Conservation (phyloP, 2,113 vertebrate genomes). For the Cisticola juncidis region DNA sequence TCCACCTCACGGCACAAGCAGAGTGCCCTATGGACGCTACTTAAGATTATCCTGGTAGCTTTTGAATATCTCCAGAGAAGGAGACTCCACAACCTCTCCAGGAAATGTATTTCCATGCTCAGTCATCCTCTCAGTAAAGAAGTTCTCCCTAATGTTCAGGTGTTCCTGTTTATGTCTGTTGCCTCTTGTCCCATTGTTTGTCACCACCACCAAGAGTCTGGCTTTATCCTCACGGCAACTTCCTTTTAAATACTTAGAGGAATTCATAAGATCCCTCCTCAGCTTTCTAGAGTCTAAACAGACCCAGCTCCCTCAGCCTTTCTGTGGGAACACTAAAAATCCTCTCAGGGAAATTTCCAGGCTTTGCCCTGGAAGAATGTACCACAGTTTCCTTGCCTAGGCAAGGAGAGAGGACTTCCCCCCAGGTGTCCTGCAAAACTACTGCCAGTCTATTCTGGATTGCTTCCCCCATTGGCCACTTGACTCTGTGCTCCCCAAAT, state of each 20-base stretch:
- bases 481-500: too few relatives aligned
- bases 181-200: not conserved
- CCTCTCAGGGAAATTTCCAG: too few relatives aligned
- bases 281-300: fast-evolving
- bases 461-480: too few relatives aligned
- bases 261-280: not conserved
- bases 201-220: not conserved
- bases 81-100: not conserved
- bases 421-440: too few relatives aligned
- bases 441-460: too few relatives aligned
- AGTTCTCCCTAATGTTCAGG: not conserved
- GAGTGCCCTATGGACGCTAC: fast-evolving
- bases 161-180: not conserved
- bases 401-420: too few relatives aligned
- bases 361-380: too few relatives aligned
- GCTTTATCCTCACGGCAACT: not conserved
- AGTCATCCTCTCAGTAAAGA: not conserved
- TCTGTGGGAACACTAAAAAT: too few relatives aligned
- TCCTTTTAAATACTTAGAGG: not conserved
- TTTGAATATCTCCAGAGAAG: not conserved
- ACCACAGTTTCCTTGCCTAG: too few relatives aligned
- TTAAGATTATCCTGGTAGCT: not conserved
- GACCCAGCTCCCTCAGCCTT: too few relatives aligned
- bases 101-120: not conserved
- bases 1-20: not conserved